Evolutionary conservation across 2,113 vertebrate species (phyloP), one percentile per base, ranked within the genome.

Genomic region (Calyptommatus sinebrachiatus): DNA sequence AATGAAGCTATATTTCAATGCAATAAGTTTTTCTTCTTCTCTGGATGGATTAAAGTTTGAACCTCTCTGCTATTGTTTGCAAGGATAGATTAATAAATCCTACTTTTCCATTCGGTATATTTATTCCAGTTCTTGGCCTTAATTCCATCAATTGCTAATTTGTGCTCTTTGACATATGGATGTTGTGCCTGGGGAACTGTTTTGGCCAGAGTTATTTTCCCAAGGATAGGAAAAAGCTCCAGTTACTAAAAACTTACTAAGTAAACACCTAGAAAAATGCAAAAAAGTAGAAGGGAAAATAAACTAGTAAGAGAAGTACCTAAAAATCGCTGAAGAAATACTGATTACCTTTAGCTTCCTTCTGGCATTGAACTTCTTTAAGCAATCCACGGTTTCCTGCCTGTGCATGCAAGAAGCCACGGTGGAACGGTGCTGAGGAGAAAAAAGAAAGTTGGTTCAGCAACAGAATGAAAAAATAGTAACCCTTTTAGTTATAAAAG

Each of bases 401-500:
- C 98, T 95, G 93, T 99, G 98, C 98, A 99, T 99, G 89, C 98
- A 99, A 73, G 98, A 99, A 0, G 98, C 98, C 93, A 99, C 98
- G 0, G 98, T 99, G 87, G 97, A 97, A 53, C 98, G 98, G 88
- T 99, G 98, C 98, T 99, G 91, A 1, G 61, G 72, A 41, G 75
- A 35, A 60, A 4, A 83, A 68, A 24, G 22, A 87, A 26, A 77
- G 2, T 2, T 1, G 0, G 45, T 24, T 93, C 31, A 90, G 88
- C 41, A 60, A 67, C 41, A 35, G 1, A 73, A 48, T 67, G 79
- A 20, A 85, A 69, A 5, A 24, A 50, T 14, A 78, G n/a, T 24
- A 14, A 26, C 48, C 45, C 53, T 57, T 80, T 9, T 69, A 48
- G 69, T 45, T 35, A 35, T 14, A 61, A 76, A 21, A 14, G 31